Base-by-base conservation (phyloP, 2,888 invertebrate genomes). In the Dioctria rufipes region DNA sequence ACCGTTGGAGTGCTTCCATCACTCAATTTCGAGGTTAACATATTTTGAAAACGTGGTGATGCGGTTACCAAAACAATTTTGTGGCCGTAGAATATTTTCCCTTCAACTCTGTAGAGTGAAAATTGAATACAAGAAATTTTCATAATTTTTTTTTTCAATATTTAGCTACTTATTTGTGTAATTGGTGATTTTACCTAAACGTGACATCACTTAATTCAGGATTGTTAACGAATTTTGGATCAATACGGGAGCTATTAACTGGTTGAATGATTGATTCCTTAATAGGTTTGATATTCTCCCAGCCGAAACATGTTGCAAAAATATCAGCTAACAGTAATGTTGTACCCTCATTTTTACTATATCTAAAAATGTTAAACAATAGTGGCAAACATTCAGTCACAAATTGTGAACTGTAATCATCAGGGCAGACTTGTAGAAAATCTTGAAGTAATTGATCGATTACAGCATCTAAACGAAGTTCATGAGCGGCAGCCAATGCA, bases 181-280 rank as follows among this genome's bases (percentile, higher is more conserved):
- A 42, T 37, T 9, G 13, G 4, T 11, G 5, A 2, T 25, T 39
- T 73, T 69, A 79, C 92, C 92, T 91, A 88, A 97, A 97, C 80
- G 96, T 96, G 43, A 97, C 96, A 87, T 97, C 97, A 85, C 96
- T 96, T 54, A 97, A 91, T 86, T 96, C 96, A 0, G 96, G 95
- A 90, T 97, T 97, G 90, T 97, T 98, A 83, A 98, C 96, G 89
- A 96, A 98, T 86, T 95, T 95, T 0, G 96, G 95, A 90, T 98
- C 97, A 84, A 97, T 96, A 81, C 96, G 91, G 0, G 96, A 95
- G 54, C 93, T 93, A 83, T 89, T 90, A 0, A 92, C 91, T 5
- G 92, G 90, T 2, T 94, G 92, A 43, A 93, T 90, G 3, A 91
- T 89, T 49, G 92, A 92, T 85, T 94, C 93, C 84, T 93, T 91